These are phyloP conservation scores for Haliclona indistincta DNA, from an alignment of 37 sponge, comb jelly and placozoan genomes.

Conservation along the genomic window DNA sequence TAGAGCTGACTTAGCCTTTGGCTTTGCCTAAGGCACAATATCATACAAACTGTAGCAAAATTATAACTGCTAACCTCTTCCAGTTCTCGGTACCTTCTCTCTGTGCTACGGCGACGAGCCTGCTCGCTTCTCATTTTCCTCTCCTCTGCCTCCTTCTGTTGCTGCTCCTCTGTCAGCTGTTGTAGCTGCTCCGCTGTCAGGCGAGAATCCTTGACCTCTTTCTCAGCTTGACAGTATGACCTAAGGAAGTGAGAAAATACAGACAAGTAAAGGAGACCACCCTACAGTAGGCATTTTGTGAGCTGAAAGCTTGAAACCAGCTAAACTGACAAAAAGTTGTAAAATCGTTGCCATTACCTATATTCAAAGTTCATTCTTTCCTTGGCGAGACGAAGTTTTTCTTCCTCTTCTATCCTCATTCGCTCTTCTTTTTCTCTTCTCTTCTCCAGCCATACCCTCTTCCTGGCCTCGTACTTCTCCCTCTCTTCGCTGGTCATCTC, in stretches of 20 bases:
- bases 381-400: conserved; percentile 23
- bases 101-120: conserved; percentile 16
- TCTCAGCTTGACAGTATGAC: conserved; percentile 7
- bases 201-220: conserved; percentile 21
- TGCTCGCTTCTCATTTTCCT: conserved; percentile 19
- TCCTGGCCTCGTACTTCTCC: conserved; percentile 42
- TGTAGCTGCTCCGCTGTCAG: conserved; percentile 32
- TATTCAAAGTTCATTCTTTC: conserved; percentile 38
- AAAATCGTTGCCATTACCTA: conserved; percentile 7
- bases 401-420: conserved; percentile 45
- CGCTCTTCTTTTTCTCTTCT: conserved; percentile 46
- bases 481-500: conserved; percentile 53
- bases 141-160: conserved; percentile 35
- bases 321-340: neutral
- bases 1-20: conserved; percentile 55
- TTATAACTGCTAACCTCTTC: conserved; percentile 15
- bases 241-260: neutral
- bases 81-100: conserved; percentile 8
- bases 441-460: conserved; percentile 24
- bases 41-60: neutral
- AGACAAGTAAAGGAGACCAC: neutral
- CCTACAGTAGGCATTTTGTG: conserved; percentile 2
- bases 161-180: conserved; percentile 16
- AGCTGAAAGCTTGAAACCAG: neutral
- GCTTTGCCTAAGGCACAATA: conserved; percentile 1